Percentiles rank a stretch among this genome's conserved stretches.
Evolutionary conservation across 2,113 vertebrate genomes (phyloP).

Genomic region (Dicerorhinus sumatrensis): DNA sequence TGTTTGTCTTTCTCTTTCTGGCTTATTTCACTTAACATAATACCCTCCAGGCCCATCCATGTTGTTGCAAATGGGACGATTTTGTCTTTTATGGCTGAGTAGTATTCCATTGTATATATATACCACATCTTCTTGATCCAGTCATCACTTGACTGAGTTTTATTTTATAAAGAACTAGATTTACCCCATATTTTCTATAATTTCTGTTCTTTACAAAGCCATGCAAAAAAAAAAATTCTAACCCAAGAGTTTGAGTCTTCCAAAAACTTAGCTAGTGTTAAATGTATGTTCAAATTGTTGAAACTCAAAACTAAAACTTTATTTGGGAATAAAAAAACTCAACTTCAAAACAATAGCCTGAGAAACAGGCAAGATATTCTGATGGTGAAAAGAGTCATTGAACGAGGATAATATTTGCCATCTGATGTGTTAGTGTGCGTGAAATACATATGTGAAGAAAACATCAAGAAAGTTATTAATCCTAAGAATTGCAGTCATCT

Average conservation of each 20-base stretch:
- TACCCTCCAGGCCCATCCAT: too few relatives aligned
- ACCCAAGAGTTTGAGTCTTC: background rate
- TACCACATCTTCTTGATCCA: too few relatives aligned
- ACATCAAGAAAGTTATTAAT: constrained; percentile 36
- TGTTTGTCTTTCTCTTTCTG: too few relatives aligned
- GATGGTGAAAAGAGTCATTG: constrained; percentile 35
- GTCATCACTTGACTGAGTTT: background rate
- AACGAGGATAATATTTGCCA: constrained; percentile 57
- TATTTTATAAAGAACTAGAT: background rate
- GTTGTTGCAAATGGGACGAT: too few relatives aligned
- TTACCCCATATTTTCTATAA: background rate
- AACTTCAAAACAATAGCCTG: constrained; percentile 30
- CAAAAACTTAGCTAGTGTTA: constrained; percentile 19
- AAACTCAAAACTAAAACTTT: constrained; percentile 68
- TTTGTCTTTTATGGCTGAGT: too few relatives aligned
- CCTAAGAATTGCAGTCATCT: background rate
- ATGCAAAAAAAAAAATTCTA: background rate
- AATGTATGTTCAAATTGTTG: constrained; percentile 10
- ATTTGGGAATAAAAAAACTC: constrained; percentile 3
- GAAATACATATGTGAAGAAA: constrained; percentile 38
- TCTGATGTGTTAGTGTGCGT: background rate
- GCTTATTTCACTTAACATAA: too few relatives aligned
- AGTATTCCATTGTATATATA: too few relatives aligned
- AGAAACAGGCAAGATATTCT: constrained; percentile 45
- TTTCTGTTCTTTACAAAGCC: constrained; percentile 20